Evolutionary conservation across 1,140 invertebrate species (phyloP).

Genomic region (Papilio aristodemus): DNA sequence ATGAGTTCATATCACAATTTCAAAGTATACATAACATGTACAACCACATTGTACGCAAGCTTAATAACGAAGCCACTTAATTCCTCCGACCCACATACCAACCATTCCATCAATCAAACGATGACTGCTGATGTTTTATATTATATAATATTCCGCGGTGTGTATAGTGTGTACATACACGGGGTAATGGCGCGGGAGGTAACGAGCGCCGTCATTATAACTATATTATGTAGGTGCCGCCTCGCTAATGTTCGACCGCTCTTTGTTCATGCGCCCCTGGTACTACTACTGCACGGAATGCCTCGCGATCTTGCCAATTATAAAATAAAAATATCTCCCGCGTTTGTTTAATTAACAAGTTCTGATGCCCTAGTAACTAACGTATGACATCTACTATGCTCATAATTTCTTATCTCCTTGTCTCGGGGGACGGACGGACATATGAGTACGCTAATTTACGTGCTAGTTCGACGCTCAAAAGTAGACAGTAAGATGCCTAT

Average conservation of each 20-base stretch:
- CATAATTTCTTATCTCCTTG: too few species aligned
- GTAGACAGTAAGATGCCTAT: too few species aligned
- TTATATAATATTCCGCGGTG: background rate
- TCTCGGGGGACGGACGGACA: too few species aligned
- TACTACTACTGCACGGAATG: constrained; percentile 43
- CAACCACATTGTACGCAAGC: background rate
- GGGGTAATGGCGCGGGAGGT: constrained; percentile 51
- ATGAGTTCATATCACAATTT: too few species aligned
- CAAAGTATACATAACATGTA: too few species aligned
- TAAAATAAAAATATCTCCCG: too few species aligned
- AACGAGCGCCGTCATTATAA: constrained; percentile 58
- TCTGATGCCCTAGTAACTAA: background rate
- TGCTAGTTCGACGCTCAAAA: too few species aligned
- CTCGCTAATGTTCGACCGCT: constrained; percentile 50
- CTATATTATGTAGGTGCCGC: constrained; percentile 57
- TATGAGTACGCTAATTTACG: too few species aligned
- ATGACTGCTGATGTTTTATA: background rate
- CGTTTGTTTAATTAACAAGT: background rate
- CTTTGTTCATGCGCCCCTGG: constrained; percentile 50
- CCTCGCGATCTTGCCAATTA: constrained; percentile 15
- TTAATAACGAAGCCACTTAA: background rate
- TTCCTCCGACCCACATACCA: constrained; percentile 1
- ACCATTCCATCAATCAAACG: constrained; percentile 10
- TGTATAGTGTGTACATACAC: background rate
- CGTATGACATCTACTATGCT: too few species aligned